Conservation (phyloP, 2,888 invertebrate genomes). For the Adela reaumurella region DNA sequence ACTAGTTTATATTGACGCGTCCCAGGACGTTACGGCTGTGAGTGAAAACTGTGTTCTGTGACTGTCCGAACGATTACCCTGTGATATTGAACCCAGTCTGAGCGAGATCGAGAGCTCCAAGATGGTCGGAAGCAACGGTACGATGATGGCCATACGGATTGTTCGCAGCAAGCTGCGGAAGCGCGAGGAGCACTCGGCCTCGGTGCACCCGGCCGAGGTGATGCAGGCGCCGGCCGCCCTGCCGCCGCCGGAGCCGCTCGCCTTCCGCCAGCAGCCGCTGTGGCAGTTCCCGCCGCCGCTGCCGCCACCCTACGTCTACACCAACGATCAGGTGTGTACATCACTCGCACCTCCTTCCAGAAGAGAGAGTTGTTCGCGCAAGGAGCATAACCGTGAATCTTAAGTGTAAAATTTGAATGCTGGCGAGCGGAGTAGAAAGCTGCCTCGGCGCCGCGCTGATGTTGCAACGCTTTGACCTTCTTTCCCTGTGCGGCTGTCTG, state of each 20-base stretch:
- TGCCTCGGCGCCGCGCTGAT: conserved; percentile 25
- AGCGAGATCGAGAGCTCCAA: conserved; percentile 24
- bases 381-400: conserved; percentile 31
- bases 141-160: conserved; percentile 85
- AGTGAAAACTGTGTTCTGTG: conserved; percentile 51
- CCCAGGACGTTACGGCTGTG: conserved; percentile 47
- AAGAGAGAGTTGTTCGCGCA: conserved; percentile 38
- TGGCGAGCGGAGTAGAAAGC: conserved; percentile 51
- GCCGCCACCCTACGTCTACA: conserved; percentile 72
- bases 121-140: conserved; percentile 84
- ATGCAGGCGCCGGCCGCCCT: conserved; percentile 56
- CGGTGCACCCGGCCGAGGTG: conserved; percentile 66
- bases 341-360: background rate
- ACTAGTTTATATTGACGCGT: conserved; percentile 47
- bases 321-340: conserved; percentile 73
- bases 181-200: conserved; percentile 74
- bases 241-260: conserved; percentile 52
- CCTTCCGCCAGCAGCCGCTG: conserved; percentile 67
- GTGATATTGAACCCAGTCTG: conserved; percentile 45
- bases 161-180: conserved; percentile 88
- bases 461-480: conserved; percentile 51
- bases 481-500: conserved; percentile 25
- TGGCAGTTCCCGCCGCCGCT: conserved; percentile 84
- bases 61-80: conserved; percentile 51
- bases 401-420: conserved; percentile 50